phyloP scores from a whole-genome alignment of 1,140 invertebrate species.

The Temnothorax nylanderi region DNA sequence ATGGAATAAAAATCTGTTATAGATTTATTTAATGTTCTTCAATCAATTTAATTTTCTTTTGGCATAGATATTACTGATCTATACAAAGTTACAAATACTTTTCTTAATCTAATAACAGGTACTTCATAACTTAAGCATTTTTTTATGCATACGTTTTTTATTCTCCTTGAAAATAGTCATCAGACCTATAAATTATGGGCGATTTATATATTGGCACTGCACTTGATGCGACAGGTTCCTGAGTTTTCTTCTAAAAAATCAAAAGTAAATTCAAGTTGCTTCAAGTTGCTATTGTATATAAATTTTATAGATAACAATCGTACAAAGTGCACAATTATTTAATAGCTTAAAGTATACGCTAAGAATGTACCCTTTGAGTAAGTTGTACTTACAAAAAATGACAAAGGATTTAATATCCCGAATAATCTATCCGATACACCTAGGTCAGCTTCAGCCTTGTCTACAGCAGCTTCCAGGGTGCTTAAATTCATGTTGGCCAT shows the following conservation, averaged over 20 bases:
- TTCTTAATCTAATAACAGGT: background rate
- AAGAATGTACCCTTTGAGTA: background rate
- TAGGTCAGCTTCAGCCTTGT: conserved; percentile 76
- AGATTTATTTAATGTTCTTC: background rate
- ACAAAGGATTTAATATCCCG: conserved; percentile 78
- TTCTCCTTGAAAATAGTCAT: conserved; percentile 72
- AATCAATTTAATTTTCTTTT: background rate
- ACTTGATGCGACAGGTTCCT: conserved; percentile 60
- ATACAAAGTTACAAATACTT: conserved; percentile 3
- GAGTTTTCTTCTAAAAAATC: conserved; percentile 73
- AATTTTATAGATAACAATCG: background rate
- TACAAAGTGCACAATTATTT: background rate
- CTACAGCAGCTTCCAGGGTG: conserved; percentile 75
- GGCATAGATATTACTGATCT: background rate
- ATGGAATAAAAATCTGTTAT: conserved; percentile 1
- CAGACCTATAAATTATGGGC: conserved; percentile 73
- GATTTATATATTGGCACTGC: conserved; percentile 55
- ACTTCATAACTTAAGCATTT: background rate
- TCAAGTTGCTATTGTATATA: background rate
- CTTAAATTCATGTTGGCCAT: conserved; percentile 74
- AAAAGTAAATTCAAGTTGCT: background rate
- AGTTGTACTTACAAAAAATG: conserved; percentile 68
- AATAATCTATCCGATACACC: conserved; percentile 77
- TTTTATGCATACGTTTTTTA: conserved; percentile 35
- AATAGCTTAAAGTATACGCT: background rate